Conservation (phyloP, 2,888 invertebrate species). For the Neoitamus cyanurus region DNA sequence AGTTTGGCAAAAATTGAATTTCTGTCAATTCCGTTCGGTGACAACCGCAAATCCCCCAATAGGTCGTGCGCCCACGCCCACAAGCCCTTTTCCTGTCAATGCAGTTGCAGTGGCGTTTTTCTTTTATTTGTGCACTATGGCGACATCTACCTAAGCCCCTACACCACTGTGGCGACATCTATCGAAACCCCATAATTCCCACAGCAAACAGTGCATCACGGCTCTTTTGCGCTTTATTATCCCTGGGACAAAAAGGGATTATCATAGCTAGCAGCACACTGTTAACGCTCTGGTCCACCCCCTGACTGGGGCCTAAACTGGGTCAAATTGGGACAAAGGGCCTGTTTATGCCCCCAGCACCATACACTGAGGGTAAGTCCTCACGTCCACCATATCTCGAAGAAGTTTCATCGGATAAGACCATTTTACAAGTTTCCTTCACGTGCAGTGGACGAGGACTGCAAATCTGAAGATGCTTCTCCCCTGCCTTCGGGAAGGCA, state of each 20-base stretch:
- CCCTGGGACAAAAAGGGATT: neutral
- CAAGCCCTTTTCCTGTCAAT: neutral
- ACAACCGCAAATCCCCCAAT: neutral
- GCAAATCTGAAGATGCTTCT: neutral
- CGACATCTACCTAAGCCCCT: neutral
- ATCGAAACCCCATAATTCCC: neutral
- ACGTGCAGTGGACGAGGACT: neutral
- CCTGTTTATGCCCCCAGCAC: neutral
- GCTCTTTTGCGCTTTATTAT: neutral
- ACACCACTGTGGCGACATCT: neutral
- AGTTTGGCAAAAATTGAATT: neutral
- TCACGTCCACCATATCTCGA: neutral
- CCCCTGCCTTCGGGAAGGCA: neutral
- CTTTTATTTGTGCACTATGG: neutral
- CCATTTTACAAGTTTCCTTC: slow-evolving; percentile 1
- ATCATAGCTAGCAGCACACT: neutral
- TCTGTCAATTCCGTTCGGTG: neutral
- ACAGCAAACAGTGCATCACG: neutral
- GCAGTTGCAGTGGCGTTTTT: neutral
- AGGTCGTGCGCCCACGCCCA: neutral
- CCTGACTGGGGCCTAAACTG: neutral
- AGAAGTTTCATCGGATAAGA: neutral
- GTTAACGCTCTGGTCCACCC: neutral
- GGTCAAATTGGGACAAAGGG: neutral
- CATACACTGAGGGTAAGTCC: neutral